Base-by-base conservation (phyloP, 1,140 invertebrate species). In the Drosophila orena region DNA sequence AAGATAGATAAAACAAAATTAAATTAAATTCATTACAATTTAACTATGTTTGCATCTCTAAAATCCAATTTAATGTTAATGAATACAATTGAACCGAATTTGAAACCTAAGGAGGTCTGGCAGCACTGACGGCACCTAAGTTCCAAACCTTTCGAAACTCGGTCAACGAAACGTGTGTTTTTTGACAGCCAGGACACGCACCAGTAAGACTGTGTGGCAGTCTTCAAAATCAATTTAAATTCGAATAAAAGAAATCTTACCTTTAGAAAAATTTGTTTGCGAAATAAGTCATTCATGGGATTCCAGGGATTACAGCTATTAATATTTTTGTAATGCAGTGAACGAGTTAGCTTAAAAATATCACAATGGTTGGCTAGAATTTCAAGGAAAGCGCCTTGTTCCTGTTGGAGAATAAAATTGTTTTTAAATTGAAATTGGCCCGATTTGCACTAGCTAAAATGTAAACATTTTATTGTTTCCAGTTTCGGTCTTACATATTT, bases 401-500 rank as follows among this genome's bases (percentile, higher is more conserved):
- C 47, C 27, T 11, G 42, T n/a, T 3, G 15, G 6, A 4, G 7
- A 42, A 42, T 17, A 0, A 42, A 15, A 49, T 12, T 50, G 10
- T 47, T 35, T 35, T 50, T 4, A 35, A 50, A 17, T 35, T 30
- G 47, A 50, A 50, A 17, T 17, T 27, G 15, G 4, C 1, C 49
- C 30, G 12, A 34, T 52, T 30, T 52, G 30, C 30, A 35, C 49
- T 52, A 52, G 49, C 49, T 52, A 52, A 52, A 52, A 52, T 52
- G 30, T 52, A 52, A 35, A 35, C 30, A 35, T 52, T 52, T 52
- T 52, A 52, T 52, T 52, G 49, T 52, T 52, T 52, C 49, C 49
- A 52, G 30, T 52, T 52, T 50, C 47, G 47, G 27, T 50, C 47
- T 50, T 50, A 50, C 47, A 52, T 52, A 52, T 49, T 55, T 24